phyloP scores from a whole-genome alignment of 2,797 vertebrate species.

The Salmo trutta region DNA sequence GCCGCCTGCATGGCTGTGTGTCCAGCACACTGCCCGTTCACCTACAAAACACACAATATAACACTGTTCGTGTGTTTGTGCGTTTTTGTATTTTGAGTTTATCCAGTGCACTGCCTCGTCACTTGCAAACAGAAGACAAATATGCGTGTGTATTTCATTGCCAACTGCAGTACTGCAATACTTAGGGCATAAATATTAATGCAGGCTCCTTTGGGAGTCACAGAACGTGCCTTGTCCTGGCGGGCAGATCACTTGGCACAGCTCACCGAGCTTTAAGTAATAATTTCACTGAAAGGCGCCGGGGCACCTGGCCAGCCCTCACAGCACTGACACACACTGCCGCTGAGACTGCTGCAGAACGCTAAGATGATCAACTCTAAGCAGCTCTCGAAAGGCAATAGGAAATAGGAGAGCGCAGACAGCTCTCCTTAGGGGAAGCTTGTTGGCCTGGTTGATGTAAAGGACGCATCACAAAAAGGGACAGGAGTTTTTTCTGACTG shows the following conservation, averaged over 20 bases:
- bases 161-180: constrained; percentile 76
- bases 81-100: not conserved
- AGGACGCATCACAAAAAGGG: constrained; percentile 25
- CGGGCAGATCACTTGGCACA: constrained; percentile 70
- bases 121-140: constrained; percentile 36
- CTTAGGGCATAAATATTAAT: constrained; percentile 78
- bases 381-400: not conserved
- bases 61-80: not conserved
- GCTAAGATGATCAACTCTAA: not conserved
- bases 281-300: constrained; percentile 75
- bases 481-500: not conserved
- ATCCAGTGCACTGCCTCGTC: not conserved
- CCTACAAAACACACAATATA: constrained; percentile 70
- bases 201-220: constrained; percentile 71
- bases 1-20: constrained; percentile 99
- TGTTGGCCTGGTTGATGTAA: constrained; percentile 8
- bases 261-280: constrained; percentile 69
- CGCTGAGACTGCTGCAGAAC: not conserved
- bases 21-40: constrained; percentile 97
- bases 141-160: constrained; percentile 17
- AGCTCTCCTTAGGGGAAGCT: not conserved
- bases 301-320: constrained; percentile 70
- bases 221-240: constrained; percentile 77
- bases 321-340: constrained; percentile 20
- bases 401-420: not conserved